Conservation (phyloP, 2,888 invertebrate genomes). For the Xiphydria camelus region DNA sequence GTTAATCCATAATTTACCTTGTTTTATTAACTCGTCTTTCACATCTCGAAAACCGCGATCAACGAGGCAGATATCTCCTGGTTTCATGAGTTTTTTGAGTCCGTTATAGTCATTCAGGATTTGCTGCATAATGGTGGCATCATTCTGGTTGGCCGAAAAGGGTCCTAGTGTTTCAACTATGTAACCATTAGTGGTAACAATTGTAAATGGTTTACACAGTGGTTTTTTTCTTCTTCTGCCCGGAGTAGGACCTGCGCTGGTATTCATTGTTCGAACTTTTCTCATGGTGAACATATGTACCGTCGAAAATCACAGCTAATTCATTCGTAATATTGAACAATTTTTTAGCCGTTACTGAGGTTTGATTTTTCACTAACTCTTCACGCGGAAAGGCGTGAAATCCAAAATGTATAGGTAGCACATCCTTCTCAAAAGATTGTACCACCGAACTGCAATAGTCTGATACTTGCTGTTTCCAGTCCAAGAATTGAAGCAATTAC, state of each 20-base stretch:
- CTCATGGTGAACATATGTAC: slow-evolving; percentile 19
- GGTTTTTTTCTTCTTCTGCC: slow-evolving; percentile 24
- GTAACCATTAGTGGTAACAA: slow-evolving; percentile 17
- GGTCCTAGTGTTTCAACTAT: slow-evolving; percentile 18
- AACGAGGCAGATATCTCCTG: slow-evolving; percentile 27
- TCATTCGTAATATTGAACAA: slow-evolving; percentile 8
- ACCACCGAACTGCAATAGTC: slow-evolving; percentile 13
- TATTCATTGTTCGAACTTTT: too few relatives aligned
- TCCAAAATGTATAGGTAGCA: slow-evolving; percentile 17
- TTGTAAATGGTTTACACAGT: slow-evolving; percentile 21
- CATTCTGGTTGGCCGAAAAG: slow-evolving; percentile 16
- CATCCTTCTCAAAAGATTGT: slow-evolving; percentile 20
- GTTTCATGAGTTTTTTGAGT: slow-evolving; percentile 15
- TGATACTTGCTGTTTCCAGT: slow-evolving; percentile 19
- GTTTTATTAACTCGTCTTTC: slow-evolving; percentile 7
- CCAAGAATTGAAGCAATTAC: slow-evolving; percentile 16
- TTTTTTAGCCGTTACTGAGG: slow-evolving; percentile 8
- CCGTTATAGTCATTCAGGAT: slow-evolving; percentile 2
- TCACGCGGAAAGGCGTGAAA: slow-evolving; percentile 9
- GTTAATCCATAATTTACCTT: slow-evolving; percentile 22
- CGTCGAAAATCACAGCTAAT: slow-evolving; percentile 17
- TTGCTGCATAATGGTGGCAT: slow-evolving; percentile 14
- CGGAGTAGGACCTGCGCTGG: too few relatives aligned
- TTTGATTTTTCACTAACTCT: slow-evolving; percentile 13
- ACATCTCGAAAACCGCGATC: slow-evolving; percentile 24